phyloP scores from a whole-genome alignment of 92 coral and sea anemone species.

The Hydrozoanthus gracilis region DNA sequence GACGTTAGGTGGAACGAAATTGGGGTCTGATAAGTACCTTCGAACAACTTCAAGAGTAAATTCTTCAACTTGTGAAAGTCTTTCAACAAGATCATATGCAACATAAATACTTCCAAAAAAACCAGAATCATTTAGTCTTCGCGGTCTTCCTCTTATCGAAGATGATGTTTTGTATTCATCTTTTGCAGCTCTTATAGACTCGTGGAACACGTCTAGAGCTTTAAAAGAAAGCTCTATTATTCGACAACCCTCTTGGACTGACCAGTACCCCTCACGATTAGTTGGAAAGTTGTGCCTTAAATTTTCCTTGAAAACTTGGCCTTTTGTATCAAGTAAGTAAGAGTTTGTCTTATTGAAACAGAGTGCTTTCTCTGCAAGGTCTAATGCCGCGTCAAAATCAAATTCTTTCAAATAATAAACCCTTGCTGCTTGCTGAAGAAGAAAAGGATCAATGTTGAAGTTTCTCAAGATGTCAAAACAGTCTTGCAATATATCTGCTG shows the following conservation, averaged over 20 bases:
- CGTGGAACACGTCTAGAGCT: constrained; percentile 33
- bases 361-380: constrained; percentile 40
- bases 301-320: constrained; percentile 42
- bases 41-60: constrained; percentile 18
- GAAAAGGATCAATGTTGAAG: constrained; percentile 17
- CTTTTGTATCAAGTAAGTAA: constrained; percentile 50
- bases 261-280: not conserved
- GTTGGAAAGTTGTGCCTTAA: constrained; percentile 33
- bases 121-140: constrained; percentile 37
- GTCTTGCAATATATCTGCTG: constrained; percentile 45
- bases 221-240: constrained; percentile 40
- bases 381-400: constrained; percentile 36
- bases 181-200: constrained; percentile 39
- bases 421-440: constrained; percentile 54
- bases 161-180: constrained; percentile 6
- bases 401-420: constrained; percentile 41
- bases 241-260: constrained; percentile 35
- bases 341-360: constrained; percentile 13
- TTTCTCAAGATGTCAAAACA: constrained; percentile 24
- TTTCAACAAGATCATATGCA: constrained; percentile 42
- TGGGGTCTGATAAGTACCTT: not conserved
- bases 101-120: constrained; percentile 32
- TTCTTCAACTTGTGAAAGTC: constrained; percentile 41
- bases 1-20: constrained; percentile 24
- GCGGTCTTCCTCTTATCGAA: not conserved